phyloP scores from a whole-genome alignment of 2,113 vertebrate genomes.

The Clarias macrocephalus region DNA sequence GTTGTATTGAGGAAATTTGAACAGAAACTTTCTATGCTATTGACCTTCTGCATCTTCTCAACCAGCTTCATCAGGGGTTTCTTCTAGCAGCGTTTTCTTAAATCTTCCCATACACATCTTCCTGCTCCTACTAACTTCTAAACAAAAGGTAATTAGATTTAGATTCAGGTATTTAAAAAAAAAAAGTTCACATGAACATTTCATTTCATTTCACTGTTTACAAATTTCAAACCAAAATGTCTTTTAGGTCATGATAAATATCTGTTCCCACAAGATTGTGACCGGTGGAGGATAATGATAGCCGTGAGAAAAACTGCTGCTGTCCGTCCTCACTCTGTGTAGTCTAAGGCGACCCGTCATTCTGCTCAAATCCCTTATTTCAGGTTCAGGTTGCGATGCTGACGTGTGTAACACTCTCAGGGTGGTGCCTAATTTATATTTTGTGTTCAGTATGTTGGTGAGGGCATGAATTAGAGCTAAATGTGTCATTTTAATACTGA shows the following conservation, averaged over 20 bases:
- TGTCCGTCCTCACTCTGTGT: neutral
- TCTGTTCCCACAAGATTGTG: neutral
- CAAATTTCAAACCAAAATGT: neutral
- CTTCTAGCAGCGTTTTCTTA: neutral
- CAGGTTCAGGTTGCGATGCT: constrained; percentile 9
- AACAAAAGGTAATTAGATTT: too few relatives aligned
- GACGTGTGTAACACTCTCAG: neutral
- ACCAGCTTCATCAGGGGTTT: neutral
- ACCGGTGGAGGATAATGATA: neutral
- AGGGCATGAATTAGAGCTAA: constrained; percentile 4
- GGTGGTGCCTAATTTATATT: constrained; percentile 25
- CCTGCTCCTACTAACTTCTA: neutral
- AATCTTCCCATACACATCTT: neutral
- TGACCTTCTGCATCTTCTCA: neutral
- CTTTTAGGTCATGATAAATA: neutral
- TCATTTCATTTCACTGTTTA: neutral
- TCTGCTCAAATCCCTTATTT: constrained; percentile 9
- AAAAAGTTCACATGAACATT: neutral
- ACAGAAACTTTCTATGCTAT: neutral
- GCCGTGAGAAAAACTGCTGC: neutral
- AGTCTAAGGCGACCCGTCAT: neutral
- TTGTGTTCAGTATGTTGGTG: neutral
- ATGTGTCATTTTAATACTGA: neutral
- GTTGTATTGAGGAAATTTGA: neutral
- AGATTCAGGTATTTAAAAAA: too few relatives aligned